Evolutionary conservation across 2,113 vertebrate genomes (phyloP), one percentile per base, ranked within the genome.

Genomic region (Pogonocichla stellata): DNA sequence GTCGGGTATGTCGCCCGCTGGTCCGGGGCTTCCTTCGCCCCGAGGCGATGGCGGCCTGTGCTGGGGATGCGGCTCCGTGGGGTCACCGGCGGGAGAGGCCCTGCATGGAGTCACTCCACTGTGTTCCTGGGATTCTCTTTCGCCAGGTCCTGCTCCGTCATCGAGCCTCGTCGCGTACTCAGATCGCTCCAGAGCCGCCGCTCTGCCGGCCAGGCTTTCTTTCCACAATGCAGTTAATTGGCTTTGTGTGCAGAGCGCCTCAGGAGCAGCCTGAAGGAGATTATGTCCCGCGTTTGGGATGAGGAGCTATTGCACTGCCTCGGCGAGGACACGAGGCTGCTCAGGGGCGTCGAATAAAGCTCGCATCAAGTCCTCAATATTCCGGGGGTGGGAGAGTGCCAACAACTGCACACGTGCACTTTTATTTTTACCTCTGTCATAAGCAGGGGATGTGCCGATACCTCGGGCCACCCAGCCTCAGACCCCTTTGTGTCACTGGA

Each of bases 1-100:
- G 3, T 10, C 2, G 12, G 15, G 7, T 5, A 1, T 25, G 34
- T 6, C 4, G 3, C 2, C 5, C 2, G 4, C 13, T 2, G 5
- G 3, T 3, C 7, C 10, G 8, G 4, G 5, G 31, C 2, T 14
- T 3, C 5, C 2, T 29, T 23, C 25, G 14, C 15, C 24, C 24
- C 15, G 17, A 6, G n/a, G 26, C 2, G 14, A n/a, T n/a, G n/a
- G n/a, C n/a, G n/a, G n/a, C n/a, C n/a, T 34, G 10, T 4, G 18
- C 23, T 7, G n/a, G 10, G 10, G 1, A 1, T 14, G n/a, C 17
- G 25, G 33, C 47, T 28, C 6, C 10, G 4, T 3, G 45, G 19
- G 5, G 2, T 8, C 23, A 2, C 12, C 9, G 18, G 19, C 6
- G 4, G 18, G 20, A 45, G 9, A 1, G 6, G 29, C 3, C 10